Base-by-base conservation (phyloP, 2,888 invertebrate species). In the Creontiades dilutus region DNA sequence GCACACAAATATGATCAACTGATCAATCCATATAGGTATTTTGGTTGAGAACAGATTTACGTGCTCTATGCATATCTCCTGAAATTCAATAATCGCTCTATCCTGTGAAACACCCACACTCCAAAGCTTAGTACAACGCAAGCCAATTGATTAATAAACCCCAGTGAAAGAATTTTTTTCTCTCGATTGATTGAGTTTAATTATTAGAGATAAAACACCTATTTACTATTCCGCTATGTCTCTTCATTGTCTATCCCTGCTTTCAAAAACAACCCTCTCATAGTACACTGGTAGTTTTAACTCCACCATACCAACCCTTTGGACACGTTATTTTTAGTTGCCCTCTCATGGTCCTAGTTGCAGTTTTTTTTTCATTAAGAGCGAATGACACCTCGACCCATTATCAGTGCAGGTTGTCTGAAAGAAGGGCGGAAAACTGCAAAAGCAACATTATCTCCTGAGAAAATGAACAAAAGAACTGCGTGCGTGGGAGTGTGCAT, bases 381-480 rank as follows among this genome's bases (percentile, higher is more conserved):
- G 61, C 85, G 19, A 85, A 85, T 85, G 37, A 61, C 85, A 85
- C 85, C 85, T 61, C 85, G 46, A 78, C 52, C 82, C 85, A 85
- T 61, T 85, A 87, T 87, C 76, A 78, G 78, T 27, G 68, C 46
- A 87, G 87, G 47, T 75, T 87, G 87, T 76, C 75, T 37, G 48
- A 19, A n/a, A 61, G 68, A 52, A 61, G 82, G 68, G 82, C 82
- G 16, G 27, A 37, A 12, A 27, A 57, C 47, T n/a, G 82, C 23
- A 48, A 61, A 68, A 81, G 89, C 68, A 89, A 55, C 89, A 89
- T 81, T 57, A 75, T 52, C 52, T 55, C n/a, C 52, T 57, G 89
- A 61, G 82, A 28, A 75, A 84, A 75, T 27, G 55, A 89, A 89
- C 47, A 84, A 75, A 89, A 84, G 76, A 68, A 28, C 81, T 37